Evolutionary conservation across 2,888 invertebrate genomes (phyloP), one percentile per base, ranked within the genome.

Genomic region (Neoascia interrupta): DNA sequence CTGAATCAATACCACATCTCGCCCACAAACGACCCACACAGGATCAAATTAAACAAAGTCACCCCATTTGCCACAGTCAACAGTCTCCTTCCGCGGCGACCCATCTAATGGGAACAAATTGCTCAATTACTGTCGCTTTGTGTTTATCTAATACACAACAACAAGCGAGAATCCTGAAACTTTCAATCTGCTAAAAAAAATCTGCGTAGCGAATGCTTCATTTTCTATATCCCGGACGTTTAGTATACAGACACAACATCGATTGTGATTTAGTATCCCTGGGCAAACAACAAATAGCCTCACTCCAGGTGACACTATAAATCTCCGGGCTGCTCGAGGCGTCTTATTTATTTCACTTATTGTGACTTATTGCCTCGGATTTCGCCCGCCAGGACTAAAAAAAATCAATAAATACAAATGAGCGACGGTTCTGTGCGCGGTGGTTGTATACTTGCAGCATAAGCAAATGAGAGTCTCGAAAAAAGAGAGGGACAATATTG

Each of bases 331-430:
- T 73, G 41, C 66, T 79, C 73, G 54, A 68, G 16, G 23, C 56
- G 56, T 61, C 73, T 79, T 79, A 79, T 79, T 79, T 73, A 73
- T 79, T 79, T 79, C 79, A 73, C 66, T 79, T 79, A 79, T 51
- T 43, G 41, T 79, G 61, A 79, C 16, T 73, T 79, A 79, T 79
- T 73, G 73, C 56, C 39, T n/a, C 13, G 54, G 61, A 41, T 54
- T 61, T 49, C n/a, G 6, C 23, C 47, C 26, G 49, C 49, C 53
- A 47, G 53, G 21, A 41, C 54, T 16, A 37, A 60, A 31, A 36
- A 51, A 18, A 69, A 28, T 61, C 47, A 49, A 64, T 56, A 43
- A 19, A 69, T 11, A 39, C 4, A 13, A 41, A 6, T 23, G 5
- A 18, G 37, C 11, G 43, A 11, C 28, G 21, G 15, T 13, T 19